Evolutionary conservation across 2,888 invertebrate species (phyloP), one percentile per base, ranked within the genome.

Genomic region (Mycogona germanica): DNA sequence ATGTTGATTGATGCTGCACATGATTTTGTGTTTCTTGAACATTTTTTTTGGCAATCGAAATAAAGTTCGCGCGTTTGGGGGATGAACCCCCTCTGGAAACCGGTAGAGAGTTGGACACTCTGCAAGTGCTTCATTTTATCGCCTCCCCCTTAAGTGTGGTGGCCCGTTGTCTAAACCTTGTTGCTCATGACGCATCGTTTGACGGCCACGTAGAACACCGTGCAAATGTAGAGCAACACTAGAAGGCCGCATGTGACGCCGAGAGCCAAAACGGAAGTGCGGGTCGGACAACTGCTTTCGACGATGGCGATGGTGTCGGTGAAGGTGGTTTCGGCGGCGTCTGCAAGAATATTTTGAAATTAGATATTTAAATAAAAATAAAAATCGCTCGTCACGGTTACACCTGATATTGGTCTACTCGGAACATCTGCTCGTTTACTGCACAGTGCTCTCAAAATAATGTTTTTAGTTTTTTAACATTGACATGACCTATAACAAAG

Each of bases 211-310:
- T 86, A 88, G 76, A 89, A 88, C 64, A 91, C 77, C 50, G 89
- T 91, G 64, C 87, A 87, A 65, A 92, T 82, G 74, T 92, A 92
- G 53, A 92, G 78, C 55, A 92, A 78, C 51, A 91, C 80, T 65
- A 93, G 76, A 58, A 92, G 78, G 55, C 89, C 89, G 70, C 91
- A 91, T 52, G 91, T 89, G 28, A 91, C 88, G 58, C 88, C 88
- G 57, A 93, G 73, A 32, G 89, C 84, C 63, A 92, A 72, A n/a
- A 93, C 86, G 5, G 91, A 91, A 26, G 86, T 83, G 71, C 87
- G 87, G 65, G 89, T 88, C 46, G 91, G 91, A 68, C 92, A 92
- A n/a, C n/a, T n/a, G 14, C 87, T 87, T 70, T 88, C 88, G 62
- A 87, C 81, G 61, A 89, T 86, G 61, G 87, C 87, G 61, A 89